phyloP scores from a whole-genome alignment of 1,140 invertebrate species.

The Ptiloglossa arizonensis region DNA sequence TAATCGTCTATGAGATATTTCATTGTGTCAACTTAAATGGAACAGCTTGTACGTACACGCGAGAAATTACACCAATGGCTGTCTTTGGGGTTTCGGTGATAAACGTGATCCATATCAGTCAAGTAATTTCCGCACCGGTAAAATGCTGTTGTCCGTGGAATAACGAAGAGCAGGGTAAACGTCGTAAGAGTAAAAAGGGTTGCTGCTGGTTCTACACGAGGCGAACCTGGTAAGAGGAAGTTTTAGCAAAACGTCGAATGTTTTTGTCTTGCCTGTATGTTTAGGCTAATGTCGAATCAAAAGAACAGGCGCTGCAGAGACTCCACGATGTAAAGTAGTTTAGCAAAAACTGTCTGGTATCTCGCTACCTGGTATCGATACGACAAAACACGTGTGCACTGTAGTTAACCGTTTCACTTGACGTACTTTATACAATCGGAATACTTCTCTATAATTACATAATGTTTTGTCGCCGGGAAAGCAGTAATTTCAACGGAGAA shows the following conservation, averaged over 20 bases:
- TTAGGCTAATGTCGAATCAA: conserved; percentile 35
- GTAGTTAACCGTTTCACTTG: conserved; percentile 4
- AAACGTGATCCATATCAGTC: conserved; percentile 8
- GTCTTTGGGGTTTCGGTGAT: too few relatives aligned
- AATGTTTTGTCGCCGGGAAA: conserved; percentile 1
- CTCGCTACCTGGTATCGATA: conserved; percentile 1
- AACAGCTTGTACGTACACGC: too few relatives aligned
- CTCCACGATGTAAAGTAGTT: neutral
- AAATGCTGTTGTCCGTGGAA: conserved; percentile 21
- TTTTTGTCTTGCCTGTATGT: conserved; percentile 34
- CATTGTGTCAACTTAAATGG: too few relatives aligned
- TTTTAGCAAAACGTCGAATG: conserved; percentile 48
- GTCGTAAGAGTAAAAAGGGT: conserved; percentile 56
- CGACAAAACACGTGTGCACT: neutral
- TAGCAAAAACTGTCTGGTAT: conserved; percentile 18
- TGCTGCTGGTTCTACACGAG: conserved; percentile 11
- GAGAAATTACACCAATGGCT: too few relatives aligned
- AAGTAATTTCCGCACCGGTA: conserved; percentile 37
- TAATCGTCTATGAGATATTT: too few relatives aligned
- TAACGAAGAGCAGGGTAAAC: conserved; percentile 17
- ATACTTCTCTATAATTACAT: conserved; percentile 9
- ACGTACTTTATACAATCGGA: neutral
- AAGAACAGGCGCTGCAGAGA: neutral
- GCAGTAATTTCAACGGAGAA: conserved; percentile 52
- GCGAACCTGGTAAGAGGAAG: conserved; percentile 49